Base-by-base conservation (phyloP, 2,888 invertebrate genomes). In the Alviniconcha strummeri region DNA sequence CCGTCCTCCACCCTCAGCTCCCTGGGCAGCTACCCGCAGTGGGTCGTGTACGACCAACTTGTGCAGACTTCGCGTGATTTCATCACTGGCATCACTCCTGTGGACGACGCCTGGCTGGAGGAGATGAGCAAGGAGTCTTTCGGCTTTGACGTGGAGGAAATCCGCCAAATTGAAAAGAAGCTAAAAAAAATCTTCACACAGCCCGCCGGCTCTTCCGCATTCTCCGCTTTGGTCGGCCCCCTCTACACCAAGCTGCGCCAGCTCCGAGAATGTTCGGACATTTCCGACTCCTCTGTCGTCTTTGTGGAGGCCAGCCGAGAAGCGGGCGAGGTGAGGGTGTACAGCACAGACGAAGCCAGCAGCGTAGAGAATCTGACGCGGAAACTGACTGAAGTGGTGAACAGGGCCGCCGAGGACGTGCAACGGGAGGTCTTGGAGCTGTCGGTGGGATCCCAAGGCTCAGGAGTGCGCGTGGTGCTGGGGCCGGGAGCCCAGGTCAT, bases 11-110 rank as follows among this genome's bases (percentile, higher is more conserved):
- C 88, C 6, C 72, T 92, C 7, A 82, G 83, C 52, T 77, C 88
- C 36, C 84, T 90, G 7, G 90, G 88, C n/a, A 11, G 82, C 7
- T 82, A 85, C 8, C 92, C 92, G n/a, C 87, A 88, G 52, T 91
- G 91, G 91, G 81, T 92, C 13, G 89, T 92, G 9, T 91, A 88
- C 80, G 88, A 90, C 60, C 87, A 90, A 76, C 84, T 91, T 11
- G 83, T 91, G 8, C 87, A 89, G 77, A 92, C 91, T 5, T 89
- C 89, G 11, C 81, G 84, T 76, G 89, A 90, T 71, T 92, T 90
- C 82, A 88, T 91, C 54, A 88, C 89, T 56, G 90, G 90, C 69
- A 85, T 91, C n/a, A 90, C 91, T 8, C 87, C 89, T 3, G 88
- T 92, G 5, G 81, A 88, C 5, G 89, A 90, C 72, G 86, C 88